A percentile compares a stretch with the other conserved stretches of the same genome.
Evolutionary conservation across 2,888 invertebrate species (phyloP).

Genomic region (Blomia tropicalis): DNA sequence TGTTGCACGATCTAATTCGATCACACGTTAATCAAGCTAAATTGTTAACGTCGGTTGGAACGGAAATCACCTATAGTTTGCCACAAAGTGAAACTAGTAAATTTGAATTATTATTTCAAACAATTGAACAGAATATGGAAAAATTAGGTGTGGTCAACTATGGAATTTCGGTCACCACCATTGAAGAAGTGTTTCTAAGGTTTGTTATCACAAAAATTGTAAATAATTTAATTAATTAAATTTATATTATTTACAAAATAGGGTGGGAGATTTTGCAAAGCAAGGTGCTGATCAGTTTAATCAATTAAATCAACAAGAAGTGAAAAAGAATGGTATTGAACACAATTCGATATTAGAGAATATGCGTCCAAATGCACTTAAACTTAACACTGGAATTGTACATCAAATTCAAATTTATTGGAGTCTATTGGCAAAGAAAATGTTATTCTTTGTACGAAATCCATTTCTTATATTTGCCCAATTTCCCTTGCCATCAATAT

Average conservation of each 20-base stretch:
- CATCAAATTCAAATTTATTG: conserved; percentile 26
- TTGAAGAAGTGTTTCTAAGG: conserved; percentile 80
- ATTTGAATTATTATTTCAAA: conserved; percentile 47
- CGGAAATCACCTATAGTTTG: conserved; percentile 45
- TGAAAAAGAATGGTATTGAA: too few species aligned
- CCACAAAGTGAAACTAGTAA: conserved; percentile 44
- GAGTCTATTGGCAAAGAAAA: conserved; percentile 31
- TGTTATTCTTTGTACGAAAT: conserved; percentile 31
- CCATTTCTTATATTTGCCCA: conserved; percentile 42
- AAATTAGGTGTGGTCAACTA: conserved; percentile 55
- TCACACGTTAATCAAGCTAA: conserved; percentile 36
- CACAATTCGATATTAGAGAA: conserved; percentile 2
- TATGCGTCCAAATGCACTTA: not conserved
- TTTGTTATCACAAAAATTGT: conserved; percentile 29
- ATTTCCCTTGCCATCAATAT: conserved; percentile 50
- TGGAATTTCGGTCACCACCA: conserved; percentile 66
- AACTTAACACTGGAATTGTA: conserved; percentile 16
- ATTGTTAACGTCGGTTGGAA: conserved; percentile 54
- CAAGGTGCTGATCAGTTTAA: conserved; percentile 6
- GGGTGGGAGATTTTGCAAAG: conserved; percentile 17
- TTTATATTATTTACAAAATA: not conserved
- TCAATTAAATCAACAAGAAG: not conserved
- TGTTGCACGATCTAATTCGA: conserved; percentile 32
- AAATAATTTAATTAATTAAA: not conserved
- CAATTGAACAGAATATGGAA: conserved; percentile 45